Evolutionary conservation across 2,113 vertebrate genomes (phyloP).

Genomic region (Gopherus evgoodei): DNA sequence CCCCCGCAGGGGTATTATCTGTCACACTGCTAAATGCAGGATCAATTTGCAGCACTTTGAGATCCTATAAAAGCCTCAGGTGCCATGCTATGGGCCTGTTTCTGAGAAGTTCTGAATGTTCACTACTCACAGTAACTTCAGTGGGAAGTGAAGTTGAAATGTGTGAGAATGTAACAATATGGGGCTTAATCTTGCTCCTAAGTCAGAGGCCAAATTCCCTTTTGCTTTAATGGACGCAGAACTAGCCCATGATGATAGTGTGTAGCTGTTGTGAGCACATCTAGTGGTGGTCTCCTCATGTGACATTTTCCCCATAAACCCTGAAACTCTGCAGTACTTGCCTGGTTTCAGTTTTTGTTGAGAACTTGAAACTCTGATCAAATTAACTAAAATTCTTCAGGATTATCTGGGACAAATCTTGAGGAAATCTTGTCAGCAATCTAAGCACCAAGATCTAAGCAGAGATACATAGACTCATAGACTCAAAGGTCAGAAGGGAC

Average conservation of each 20-base stretch:
- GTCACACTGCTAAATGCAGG: slow-evolving; percentile 17
- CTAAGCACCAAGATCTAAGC: not conserved
- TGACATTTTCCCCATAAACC: not conserved
- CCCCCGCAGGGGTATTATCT: not conserved
- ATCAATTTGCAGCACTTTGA: not conserved
- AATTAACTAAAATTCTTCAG: not conserved
- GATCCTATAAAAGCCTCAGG: not conserved
- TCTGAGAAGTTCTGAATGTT: not conserved
- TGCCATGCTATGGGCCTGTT: not conserved
- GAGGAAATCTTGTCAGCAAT: not conserved
- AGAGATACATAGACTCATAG: not conserved
- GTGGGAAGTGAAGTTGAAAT: too few species aligned
- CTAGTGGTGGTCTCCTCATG: not conserved
- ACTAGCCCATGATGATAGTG: not conserved
- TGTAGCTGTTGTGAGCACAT: not conserved
- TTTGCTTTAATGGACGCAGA: not conserved
- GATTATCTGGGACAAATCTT: not conserved
- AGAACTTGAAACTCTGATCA: not conserved
- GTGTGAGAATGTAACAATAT: not conserved
- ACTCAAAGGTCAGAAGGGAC: too few species aligned
- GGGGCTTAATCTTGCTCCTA: not conserved
- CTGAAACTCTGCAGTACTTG: not conserved
- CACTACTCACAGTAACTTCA: not conserved
- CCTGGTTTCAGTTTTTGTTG: not conserved
- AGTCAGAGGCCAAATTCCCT: not conserved